Evolutionary conservation across 2,113 vertebrate genomes (phyloP), one percentile per base, ranked within the genome.

Genomic region (Tangachromis dhanisi): DNA sequence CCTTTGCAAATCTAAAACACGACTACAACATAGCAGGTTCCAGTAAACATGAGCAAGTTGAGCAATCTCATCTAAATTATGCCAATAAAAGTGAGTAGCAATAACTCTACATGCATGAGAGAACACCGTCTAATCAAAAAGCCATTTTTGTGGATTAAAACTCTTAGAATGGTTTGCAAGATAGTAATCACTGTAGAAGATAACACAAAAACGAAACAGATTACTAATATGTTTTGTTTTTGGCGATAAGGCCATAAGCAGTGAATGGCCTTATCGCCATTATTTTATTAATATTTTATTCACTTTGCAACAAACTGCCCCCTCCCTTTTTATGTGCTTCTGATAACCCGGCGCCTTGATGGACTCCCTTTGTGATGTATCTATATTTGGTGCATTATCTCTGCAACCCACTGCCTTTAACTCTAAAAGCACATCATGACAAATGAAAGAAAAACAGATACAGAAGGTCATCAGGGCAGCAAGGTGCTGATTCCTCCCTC

Each of bases 381-480:
- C 29, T 31, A 47, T 12, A 8, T 82, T 80, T 66, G 29, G 5
- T 31, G 21, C 8, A 3, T 57, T 17, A n/a, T 59, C 29, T 21
- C n/a, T 35, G 61, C 40, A 68, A 11, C 26, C 85, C 51, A 55
- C 47, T 59, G 80, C 38, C 10, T 68, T 78, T 90, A 42, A 61
- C 17, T 42, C 63, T 53, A 47, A 68, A 12, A 38, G 17, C 31
- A n/a, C 45, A 29, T 7, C 21, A 6, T 51, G 82, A 85, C 49
- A 76, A 84, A 92, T 40, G 38, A 31, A 85, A 83, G 47, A 21
- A 86, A 86, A 93, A 83, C 83, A 80, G 90, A 93, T 66, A 78
- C 80, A 59, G 49, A 84, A 86, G 84, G 80, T 79, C 63, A 85
- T 79, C 49, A 19, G 86, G 51, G 11, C 29, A 38, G 31, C 14